Base-by-base conservation (phyloP, 2,797 vertebrate species). In the Manis crassicaudata region DNA sequence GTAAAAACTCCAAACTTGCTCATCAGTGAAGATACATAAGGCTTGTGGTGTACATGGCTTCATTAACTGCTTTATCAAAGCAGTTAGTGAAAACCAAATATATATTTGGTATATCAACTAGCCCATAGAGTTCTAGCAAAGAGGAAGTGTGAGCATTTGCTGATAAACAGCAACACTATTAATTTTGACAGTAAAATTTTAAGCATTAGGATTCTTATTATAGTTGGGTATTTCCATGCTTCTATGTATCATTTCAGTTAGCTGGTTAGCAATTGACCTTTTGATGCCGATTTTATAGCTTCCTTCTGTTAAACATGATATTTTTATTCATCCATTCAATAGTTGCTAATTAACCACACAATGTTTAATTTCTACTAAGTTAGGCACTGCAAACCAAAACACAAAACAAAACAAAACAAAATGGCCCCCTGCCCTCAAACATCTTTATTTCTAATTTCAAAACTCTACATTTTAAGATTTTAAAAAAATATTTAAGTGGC, bases 301-400 rank as follows among this genome's bases (percentile, higher is more conserved):
- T 87, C n/a, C 37, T 88, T 96, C 4, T 56, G 17, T 88, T 92
- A 97, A 80, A n/a, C 35, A 72, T 80, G 54, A 58, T 56, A 50
- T 37, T 50, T 32, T 52, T n/a, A 94, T 76, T 86, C 10, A 46
- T 60, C 46, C 18, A 25, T 62, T 72, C 54, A 73, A 60, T 1
- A 37, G 32, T 56, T 82, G 25, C 40, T 65, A 70, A 86, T 11
- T 85, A 40, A 95, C 37, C 54, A 43, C 27, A 52, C n/a, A 72
- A 11, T 52, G 35, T 10, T 70, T 72, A 76, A 16, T 20, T 35
- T 68, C 13, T 17, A 83, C 75, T 88, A 21, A 37, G 21, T 37
- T 89, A 50, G 67, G 13, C 65, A 84, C 7, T 27, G 17, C 17
- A 72, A 86, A 17, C 13, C 88, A 82, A 92, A 79, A 29, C n/a